phyloP scores from a whole-genome alignment of 2,888 invertebrate genomes.

The Steinernema scapterisci region DNA sequence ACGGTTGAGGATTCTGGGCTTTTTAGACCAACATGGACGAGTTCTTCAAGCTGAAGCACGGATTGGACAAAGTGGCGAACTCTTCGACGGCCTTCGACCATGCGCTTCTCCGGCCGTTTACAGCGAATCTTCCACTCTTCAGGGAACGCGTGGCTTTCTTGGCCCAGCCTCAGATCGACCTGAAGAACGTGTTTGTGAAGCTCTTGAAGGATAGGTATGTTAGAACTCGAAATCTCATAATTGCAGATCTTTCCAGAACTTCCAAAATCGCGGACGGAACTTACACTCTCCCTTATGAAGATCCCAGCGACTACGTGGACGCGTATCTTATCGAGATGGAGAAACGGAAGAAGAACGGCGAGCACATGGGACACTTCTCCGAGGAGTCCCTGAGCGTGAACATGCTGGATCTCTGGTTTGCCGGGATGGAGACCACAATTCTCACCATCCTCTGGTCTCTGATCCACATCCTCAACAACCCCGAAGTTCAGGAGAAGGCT shows the following conservation, averaged over 20 bases:
- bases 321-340: constrained; percentile 24
- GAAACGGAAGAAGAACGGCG: not conserved
- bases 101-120: not conserved
- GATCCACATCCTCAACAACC: constrained; percentile 33
- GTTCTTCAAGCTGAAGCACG: constrained; percentile 34
- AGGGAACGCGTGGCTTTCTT: constrained; percentile 6
- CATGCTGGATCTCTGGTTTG: constrained; percentile 35
- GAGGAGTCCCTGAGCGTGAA: constrained; percentile 25
- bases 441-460: constrained; percentile 36
- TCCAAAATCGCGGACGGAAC: constrained; percentile 34
- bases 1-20: not conserved
- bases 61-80: not conserved
- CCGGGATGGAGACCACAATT: constrained; percentile 39
- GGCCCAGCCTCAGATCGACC: not conserved
- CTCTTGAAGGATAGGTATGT: constrained; percentile 37
- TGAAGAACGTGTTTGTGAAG: constrained; percentile 34
- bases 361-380: constrained; percentile 11
- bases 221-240: constrained; percentile 19
- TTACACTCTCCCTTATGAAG: constrained; percentile 32
- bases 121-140: constrained; percentile 29
- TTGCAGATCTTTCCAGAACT: constrained; percentile 31
- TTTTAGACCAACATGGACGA: constrained; percentile 31
- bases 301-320: constrained; percentile 25
- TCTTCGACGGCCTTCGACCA: not conserved
- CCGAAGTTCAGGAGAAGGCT: constrained; percentile 36